Evolutionary conservation across 2,113 vertebrate species (phyloP).

Genomic region (Shinisaurus crocodilurus): DNA sequence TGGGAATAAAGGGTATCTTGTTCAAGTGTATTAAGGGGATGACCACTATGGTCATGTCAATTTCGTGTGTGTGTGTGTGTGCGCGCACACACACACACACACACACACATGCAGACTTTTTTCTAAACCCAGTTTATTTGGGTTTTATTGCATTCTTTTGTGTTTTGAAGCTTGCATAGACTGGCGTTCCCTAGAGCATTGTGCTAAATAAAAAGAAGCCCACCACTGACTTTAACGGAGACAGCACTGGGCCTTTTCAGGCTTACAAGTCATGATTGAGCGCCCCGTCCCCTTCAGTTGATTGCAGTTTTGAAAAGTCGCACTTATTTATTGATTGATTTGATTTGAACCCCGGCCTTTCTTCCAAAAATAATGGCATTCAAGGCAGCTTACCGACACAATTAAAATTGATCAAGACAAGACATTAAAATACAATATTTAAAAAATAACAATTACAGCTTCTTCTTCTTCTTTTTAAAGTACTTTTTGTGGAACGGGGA

Average conservation of each 20-base stretch:
- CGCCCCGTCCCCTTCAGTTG: background rate
- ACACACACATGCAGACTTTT: no score
- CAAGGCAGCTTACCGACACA: no score
- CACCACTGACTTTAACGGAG: slow-evolving; percentile 22
- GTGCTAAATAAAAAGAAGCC: slow-evolving; percentile 15
- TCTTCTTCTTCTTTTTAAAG: no score
- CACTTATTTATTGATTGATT: background rate
- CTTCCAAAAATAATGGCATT: no score
- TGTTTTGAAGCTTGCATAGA: background rate
- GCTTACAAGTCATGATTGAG: slow-evolving; percentile 3
- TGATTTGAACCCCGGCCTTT: no score
- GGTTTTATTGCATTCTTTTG: background rate
- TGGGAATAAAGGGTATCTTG: background rate
- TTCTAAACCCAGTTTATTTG: slow-evolving; percentile 8
- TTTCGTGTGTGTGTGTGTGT: background rate
- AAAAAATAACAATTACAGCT: no score
- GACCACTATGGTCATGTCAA: background rate
- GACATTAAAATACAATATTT: no score
- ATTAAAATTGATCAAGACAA: no score
- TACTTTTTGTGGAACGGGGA: slow-evolving; percentile 51
- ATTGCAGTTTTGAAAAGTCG: slow-evolving; percentile 42
- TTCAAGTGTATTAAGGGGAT: background rate
- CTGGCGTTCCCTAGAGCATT: background rate
- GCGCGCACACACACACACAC: no score
- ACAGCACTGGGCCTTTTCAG: background rate